Evolutionary conservation across 2,797 vertebrate genomes (phyloP).

Genomic region (Chloroceryle amazona): DNA sequence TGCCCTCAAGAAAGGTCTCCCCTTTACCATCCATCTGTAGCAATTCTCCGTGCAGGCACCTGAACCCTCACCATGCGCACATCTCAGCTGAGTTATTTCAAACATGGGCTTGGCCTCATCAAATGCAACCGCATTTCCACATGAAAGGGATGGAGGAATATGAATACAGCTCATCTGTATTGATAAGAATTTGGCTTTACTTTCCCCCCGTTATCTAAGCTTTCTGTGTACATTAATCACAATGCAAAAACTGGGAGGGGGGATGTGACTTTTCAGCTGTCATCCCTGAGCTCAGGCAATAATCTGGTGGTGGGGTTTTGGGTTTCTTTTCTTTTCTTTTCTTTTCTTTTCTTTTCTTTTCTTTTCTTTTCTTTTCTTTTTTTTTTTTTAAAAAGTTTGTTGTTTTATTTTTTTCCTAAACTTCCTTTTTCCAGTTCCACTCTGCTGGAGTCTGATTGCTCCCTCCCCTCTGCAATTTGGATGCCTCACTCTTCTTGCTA

Average conservation of each 20-base stretch:
- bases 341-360: not conserved
- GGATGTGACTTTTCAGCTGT: not conserved
- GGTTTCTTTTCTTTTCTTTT: not conserved
- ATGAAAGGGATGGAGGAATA: conserved; percentile 58
- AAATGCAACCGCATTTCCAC: conserved; percentile 59
- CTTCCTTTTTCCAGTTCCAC: conserved; percentile 2
- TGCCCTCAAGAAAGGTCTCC: not conserved
- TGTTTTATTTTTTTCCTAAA: not conserved
- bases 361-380: not conserved
- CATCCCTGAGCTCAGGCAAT: not conserved
- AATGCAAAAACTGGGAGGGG: not conserved
- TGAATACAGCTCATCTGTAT: conserved; percentile 53
- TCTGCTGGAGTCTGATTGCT: not conserved
- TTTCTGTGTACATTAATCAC: conserved; percentile 35
- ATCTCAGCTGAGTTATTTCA: conserved; percentile 44
- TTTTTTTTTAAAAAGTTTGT: not conserved
- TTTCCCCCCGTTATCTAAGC: conserved; percentile 22
- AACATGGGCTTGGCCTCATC: conserved; percentile 46
- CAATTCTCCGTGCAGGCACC: not conserved
- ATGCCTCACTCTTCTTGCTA: not conserved
- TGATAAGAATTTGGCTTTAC: conserved; percentile 57
- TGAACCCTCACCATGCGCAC: not conserved
- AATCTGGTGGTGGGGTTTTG: not conserved
- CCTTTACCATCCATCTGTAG: not conserved
- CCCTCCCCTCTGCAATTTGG: conserved; percentile 2